phyloP scores from a whole-genome alignment of 2,113 vertebrate species.

The Neolamprologus devosi region DNA sequence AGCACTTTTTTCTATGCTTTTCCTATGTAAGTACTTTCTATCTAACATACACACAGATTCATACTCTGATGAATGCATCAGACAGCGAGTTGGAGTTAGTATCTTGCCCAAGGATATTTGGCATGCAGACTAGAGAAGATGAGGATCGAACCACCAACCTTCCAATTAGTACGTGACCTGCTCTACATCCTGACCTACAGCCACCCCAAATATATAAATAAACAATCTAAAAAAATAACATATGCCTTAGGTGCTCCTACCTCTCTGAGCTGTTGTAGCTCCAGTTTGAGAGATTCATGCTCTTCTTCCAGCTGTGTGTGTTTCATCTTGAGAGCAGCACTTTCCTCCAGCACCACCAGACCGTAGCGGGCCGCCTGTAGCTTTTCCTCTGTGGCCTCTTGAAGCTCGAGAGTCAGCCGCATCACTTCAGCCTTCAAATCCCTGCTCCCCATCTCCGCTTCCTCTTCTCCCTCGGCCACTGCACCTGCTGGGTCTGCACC shows the following conservation, averaged over 20 bases:
- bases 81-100: not conserved
- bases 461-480: slow-evolving; percentile 25
- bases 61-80: not conserved
- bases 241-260: slow-evolving; percentile 40
- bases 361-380: slow-evolving; percentile 80
- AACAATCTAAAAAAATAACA: not conserved
- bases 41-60: not conserved
- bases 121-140: not conserved
- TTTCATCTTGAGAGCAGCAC: slow-evolving; percentile 68
- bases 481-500: slow-evolving; percentile 18
- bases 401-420: slow-evolving; percentile 75
- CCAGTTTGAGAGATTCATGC: slow-evolving; percentile 67
- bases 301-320: slow-evolving; percentile 76
- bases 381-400: slow-evolving; percentile 80
- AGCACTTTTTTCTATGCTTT: not conserved
- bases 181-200: not conserved
- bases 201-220: not conserved
- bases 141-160: not conserved
- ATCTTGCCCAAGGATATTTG: not conserved
- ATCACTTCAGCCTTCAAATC: slow-evolving; percentile 68
- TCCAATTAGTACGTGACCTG: not conserved
- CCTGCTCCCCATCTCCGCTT: slow-evolving; percentile 17
- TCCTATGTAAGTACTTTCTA: not conserved
- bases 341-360: slow-evolving; percentile 80
- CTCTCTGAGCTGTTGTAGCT: slow-evolving; percentile 77